Conservation (phyloP, 2,888 invertebrate species). For the Stenchaetothrips biformis region DNA sequence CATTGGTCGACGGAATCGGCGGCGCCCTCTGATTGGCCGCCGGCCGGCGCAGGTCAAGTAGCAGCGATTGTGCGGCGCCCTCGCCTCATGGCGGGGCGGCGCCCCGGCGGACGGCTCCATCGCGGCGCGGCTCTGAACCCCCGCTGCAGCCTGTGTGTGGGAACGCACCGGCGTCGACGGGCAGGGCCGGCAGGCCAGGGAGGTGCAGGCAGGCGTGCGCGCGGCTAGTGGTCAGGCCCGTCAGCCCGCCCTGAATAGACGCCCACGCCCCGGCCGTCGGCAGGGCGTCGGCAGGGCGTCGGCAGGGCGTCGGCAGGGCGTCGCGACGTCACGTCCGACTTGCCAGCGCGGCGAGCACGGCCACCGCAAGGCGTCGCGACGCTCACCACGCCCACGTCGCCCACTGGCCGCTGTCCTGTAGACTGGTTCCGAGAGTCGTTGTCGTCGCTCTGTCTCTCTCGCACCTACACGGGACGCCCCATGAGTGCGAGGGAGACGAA, state of each 20-base stretch:
- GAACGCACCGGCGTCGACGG: background rate
- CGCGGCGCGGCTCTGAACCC: background rate
- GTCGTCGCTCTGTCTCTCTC: no score
- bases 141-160: background rate
- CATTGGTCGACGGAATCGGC: background rate
- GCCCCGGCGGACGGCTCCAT: background rate
- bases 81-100: background rate
- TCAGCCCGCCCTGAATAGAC: background rate
- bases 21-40: background rate
- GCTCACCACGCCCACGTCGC: background rate
- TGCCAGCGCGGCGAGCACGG: background rate
- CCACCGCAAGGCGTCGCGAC: background rate
- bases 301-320: background rate
- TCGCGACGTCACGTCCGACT: background rate
- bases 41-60: conserved; percentile 3
- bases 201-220: background rate
- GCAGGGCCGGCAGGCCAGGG: background rate
- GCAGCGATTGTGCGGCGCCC: background rate
- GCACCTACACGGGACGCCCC: no score
- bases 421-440: no score
- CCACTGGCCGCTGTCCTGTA: no score
- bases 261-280: background rate
- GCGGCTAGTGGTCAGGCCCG: background rate
- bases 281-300: no score
- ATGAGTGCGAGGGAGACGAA: no score